Evolutionary conservation across 2,888 invertebrate species (phyloP), one percentile per base, ranked within the genome.

Genomic region (Drosophila rubida): DNA sequence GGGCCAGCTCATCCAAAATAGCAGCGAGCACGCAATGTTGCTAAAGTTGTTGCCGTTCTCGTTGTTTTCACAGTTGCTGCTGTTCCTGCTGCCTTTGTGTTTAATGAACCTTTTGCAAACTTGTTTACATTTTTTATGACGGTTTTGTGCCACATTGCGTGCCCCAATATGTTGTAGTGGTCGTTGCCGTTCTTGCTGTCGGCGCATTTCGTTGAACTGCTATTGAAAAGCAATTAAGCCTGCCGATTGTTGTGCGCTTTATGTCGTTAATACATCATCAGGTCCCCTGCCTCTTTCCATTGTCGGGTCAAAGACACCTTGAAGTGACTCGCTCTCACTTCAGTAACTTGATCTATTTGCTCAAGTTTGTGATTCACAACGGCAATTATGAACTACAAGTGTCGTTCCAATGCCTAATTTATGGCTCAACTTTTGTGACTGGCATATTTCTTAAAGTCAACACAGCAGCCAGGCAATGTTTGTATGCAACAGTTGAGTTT

Each of bases 121-220:
- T 73, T 85, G 82, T 69, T 85, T 86, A 68, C 78, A 74, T 69
- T 72, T 87, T 88, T 79, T 69, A 75, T 82, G 57, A 62, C 46
- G 66, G 77, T 75, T 62, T 54, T 51, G 35, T 64, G 64, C 51
- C 63, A 69, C 75, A 53, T 73, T 67, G 78, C 78, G 64, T 75
- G 63, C 60, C 41, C 13, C 74, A 35, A 25, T 23, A 27, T 54
- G 50, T 45, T 54, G 23, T 22, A 55, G 46, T 42, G 13, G 23
- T 11, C 35, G 11, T 23, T n/a, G 22, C 53, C 45, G 11, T 37
- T 51, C 7, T 39, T 51, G 16, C 35, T 30, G 45, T 55, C 25
- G 50, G 64, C 60, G 67, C 54, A 54, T 54, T 53, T 14, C 39
- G 35, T 30, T 42, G 35, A 59, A 66, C 69, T 57, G 39, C 69